Conservation (phyloP, 1,140 invertebrate genomes). For the Drosophila pseudoobscura region DNA sequence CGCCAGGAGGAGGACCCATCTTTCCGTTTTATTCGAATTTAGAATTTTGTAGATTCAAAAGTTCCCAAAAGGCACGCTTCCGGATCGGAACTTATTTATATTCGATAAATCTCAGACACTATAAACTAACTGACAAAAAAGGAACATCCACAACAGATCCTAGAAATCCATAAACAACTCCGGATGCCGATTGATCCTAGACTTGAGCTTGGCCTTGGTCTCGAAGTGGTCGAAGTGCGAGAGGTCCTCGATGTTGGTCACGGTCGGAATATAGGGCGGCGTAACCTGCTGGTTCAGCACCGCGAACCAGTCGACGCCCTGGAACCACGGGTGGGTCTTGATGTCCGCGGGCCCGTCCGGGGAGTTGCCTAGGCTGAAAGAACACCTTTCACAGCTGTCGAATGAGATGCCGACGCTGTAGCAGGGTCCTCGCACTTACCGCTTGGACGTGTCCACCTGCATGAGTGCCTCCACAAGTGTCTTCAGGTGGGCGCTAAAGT, state of each 20-base stretch:
- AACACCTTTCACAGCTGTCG: no score
- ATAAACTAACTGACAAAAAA: slow-evolving; percentile 12
- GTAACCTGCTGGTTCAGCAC: slow-evolving; percentile 91
- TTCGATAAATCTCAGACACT: not conserved
- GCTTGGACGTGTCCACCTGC: slow-evolving; percentile 92
- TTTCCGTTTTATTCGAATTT: not conserved
- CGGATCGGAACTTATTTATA: not conserved
- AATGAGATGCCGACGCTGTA: no score
- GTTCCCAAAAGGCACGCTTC: not conserved
- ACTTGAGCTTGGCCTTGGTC: slow-evolving; percentile 35
- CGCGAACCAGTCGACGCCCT: slow-evolving; percentile 92
- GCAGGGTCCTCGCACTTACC: slow-evolving; percentile 79
- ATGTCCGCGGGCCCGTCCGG: slow-evolving; percentile 89
- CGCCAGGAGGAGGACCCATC: slow-evolving; percentile 29
- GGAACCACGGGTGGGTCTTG: slow-evolving; percentile 89
- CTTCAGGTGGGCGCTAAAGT: slow-evolving; percentile 90
- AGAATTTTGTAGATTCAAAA: not conserved
- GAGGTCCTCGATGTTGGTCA: slow-evolving; percentile 55
- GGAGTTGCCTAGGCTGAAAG: slow-evolving; percentile 89
- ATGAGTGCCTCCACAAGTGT: slow-evolving; percentile 93
- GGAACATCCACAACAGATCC: slow-evolving; percentile 9
- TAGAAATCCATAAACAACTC: slow-evolving; percentile 69
- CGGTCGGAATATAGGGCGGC: slow-evolving; percentile 89
- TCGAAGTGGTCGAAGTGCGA: slow-evolving; percentile 61
- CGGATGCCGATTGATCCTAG: slow-evolving; percentile 62